phyloP scores from a whole-genome alignment of 2,113 vertebrate species.

The Sorex araneus region DNA sequence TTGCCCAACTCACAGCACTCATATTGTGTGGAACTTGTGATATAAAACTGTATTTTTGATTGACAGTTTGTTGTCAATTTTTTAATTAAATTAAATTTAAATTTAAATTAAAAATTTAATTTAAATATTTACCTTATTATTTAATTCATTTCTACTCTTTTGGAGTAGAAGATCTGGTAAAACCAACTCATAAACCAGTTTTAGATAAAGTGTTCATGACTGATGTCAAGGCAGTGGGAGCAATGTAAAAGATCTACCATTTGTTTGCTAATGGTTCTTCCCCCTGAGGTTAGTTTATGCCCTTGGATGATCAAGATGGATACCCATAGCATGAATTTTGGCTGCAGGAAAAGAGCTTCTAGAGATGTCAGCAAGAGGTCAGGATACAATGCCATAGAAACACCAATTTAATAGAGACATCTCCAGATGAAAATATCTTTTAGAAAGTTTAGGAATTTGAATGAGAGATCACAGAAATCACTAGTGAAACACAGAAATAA shows the following conservation, averaged over 20 bases:
- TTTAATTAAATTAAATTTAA: too few relatives aligned
- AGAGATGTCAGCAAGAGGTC: too few relatives aligned
- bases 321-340: too few relatives aligned
- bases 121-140: not conserved
- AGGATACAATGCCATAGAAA: not conserved
- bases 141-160: not conserved
- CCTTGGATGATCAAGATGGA: not conserved
- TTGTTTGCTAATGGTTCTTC: not conserved
- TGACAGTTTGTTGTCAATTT: too few relatives aligned
- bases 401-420: not conserved
- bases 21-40: too few relatives aligned
- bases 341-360: too few relatives aligned
- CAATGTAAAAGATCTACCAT: not conserved
- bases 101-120: too few relatives aligned
- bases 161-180: not conserved
- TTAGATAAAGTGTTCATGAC: not conserved
- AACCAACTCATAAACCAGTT: not conserved
- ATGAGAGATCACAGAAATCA: not conserved
- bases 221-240: not conserved
- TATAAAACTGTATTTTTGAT: too few relatives aligned
- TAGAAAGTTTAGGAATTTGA: not conserved
- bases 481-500: not conserved
- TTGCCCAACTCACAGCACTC: not conserved
- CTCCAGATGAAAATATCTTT: not conserved
- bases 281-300: not conserved